Conservation (phyloP, 2,113 vertebrate species). For the Cochlearius cochlearius region DNA sequence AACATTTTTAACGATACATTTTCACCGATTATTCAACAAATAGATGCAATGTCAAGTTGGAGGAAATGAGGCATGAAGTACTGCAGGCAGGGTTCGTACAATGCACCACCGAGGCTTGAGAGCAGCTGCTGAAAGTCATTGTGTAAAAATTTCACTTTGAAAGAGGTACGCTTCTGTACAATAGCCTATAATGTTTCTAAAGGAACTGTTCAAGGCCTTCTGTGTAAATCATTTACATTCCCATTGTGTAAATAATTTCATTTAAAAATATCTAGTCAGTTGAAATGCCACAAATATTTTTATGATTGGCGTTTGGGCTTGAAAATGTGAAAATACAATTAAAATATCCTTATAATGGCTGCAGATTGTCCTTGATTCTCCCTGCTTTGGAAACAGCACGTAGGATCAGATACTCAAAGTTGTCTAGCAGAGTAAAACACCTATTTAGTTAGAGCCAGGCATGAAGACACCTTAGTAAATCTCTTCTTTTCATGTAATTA, state of each 20-base stretch:
- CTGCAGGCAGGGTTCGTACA: neutral
- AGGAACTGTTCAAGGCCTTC: slow-evolving; percentile 1
- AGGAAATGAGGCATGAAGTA: slow-evolving; percentile 27
- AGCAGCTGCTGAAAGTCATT: slow-evolving; percentile 32
- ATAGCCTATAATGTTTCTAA: neutral
- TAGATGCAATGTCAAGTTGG: neutral
- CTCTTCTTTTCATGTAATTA: neutral
- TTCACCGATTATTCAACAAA: slow-evolving; percentile 23
- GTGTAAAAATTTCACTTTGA: slow-evolving; percentile 39
- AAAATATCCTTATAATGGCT: neutral
- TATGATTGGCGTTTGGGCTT: neutral
- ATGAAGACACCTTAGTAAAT: neutral
- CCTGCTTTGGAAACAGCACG: neutral
- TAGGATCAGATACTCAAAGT: neutral
- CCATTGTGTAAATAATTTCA: neutral
- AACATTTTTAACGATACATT: slow-evolving; percentile 33
- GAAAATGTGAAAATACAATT: neutral
- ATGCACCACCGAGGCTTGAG: neutral
- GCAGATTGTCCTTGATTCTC: neutral
- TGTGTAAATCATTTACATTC: slow-evolving; percentile 11
- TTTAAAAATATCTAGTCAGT: neutral
- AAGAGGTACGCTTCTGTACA: slow-evolving; percentile 14
- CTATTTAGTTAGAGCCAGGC: neutral
- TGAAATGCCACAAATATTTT: neutral
- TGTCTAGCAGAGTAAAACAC: neutral